These are phyloP conservation scores for Eulemur rufifrons DNA, from an alignment of 2,113 vertebrate species.

Conservation along the genomic window DNA sequence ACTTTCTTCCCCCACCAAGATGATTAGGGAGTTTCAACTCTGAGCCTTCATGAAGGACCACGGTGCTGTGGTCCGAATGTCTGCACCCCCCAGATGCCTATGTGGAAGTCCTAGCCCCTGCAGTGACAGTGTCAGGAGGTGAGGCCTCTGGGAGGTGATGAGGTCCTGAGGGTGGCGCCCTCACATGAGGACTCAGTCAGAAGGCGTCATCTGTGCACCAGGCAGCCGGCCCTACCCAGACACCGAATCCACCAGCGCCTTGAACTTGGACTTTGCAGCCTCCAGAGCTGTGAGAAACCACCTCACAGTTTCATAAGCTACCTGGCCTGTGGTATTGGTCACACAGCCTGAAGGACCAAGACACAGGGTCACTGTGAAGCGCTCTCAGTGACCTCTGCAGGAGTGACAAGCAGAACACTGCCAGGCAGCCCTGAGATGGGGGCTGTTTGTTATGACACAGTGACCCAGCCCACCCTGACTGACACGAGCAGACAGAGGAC, in stretches of 20 bases:
- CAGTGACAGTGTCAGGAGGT: not conserved
- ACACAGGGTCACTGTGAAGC: not conserved
- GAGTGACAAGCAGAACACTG: not conserved
- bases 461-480: not conserved
- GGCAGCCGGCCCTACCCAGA: not conserved
- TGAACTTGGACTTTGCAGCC: not conserved
- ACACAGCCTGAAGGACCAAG: not conserved
- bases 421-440: accelerated
- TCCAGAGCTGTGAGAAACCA: not conserved
- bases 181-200: not conserved
- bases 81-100: not conserved
- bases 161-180: too few relatives aligned
- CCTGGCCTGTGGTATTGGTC: not conserved
- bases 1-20: not conserved
- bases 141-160: not conserved
- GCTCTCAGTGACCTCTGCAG: accelerated
- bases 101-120: not conserved
- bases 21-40: not conserved
- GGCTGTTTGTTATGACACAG: not conserved
- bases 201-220: accelerated
- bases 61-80: not conserved
- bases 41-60: not conserved
- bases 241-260: too few relatives aligned
- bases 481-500: not conserved
- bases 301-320: not conserved